phyloP scores from a whole-genome alignment of 2,888 invertebrate species.

The Drosophila atroscutellata region DNA sequence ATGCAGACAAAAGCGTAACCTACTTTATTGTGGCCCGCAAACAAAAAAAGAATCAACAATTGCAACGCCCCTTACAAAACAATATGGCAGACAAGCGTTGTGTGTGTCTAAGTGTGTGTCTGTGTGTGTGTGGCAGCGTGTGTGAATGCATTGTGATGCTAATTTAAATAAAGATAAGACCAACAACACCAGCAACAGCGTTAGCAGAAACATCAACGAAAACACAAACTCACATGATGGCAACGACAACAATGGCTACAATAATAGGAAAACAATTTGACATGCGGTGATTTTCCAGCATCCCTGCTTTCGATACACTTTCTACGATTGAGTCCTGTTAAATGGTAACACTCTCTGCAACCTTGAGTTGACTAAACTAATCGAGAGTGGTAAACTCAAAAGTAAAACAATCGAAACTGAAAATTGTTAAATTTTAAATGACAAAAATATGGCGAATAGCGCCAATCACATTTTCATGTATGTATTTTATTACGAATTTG shows the following conservation, averaged over 20 bases:
- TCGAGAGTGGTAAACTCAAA: not conserved
- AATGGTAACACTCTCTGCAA: not conserved
- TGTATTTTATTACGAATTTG: not conserved
- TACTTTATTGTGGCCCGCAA: constrained; percentile 36
- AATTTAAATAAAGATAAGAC: constrained; percentile 79
- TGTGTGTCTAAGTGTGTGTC: constrained; percentile 24
- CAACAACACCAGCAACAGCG: constrained; percentile 53
- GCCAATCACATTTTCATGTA: not conserved
- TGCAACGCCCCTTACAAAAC: constrained; percentile 39
- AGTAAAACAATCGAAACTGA: not conserved
- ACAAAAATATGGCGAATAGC: not conserved
- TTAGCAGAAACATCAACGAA: constrained; percentile 41
- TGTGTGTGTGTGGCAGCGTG: constrained; percentile 16
- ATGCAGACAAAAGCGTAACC: constrained; percentile 40
- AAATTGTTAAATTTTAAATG: too few species aligned
- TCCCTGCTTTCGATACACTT: constrained; percentile 28
- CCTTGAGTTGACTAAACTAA: not conserved
- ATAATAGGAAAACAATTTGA: constrained; percentile 80
- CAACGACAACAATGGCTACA: constrained; percentile 61
- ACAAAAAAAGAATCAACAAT: constrained; percentile 22
- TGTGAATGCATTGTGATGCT: constrained; percentile 73
- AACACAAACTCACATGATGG: constrained; percentile 41
- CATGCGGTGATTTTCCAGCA: constrained; percentile 71
- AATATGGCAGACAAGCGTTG: constrained; percentile 57
- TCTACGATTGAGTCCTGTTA: not conserved